A percentile compares a stretch with the other conserved stretches of the same genome.
Evolutionary conservation across 2,113 vertebrate species (phyloP).

Genomic region (Pachycephala philippinensis): DNA sequence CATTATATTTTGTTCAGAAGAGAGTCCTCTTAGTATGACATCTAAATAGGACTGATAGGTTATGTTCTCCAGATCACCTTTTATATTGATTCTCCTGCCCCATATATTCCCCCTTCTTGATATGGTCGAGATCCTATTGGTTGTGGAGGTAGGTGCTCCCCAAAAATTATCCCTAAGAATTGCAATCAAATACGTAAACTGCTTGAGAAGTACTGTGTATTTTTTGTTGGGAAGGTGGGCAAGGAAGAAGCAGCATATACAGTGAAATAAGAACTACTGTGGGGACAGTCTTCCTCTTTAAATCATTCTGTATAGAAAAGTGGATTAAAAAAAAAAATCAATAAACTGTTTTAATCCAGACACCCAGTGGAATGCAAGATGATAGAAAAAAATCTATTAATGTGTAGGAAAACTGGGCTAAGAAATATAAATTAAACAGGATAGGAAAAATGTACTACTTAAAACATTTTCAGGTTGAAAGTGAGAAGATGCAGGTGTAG

Average conservation of each 20-base stretch:
- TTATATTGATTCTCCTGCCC: background rate
- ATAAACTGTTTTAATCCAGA: background rate
- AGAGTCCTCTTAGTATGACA: background rate
- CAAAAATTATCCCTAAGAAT: background rate
- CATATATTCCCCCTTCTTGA: background rate
- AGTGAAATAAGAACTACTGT: background rate
- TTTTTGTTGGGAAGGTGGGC: background rate
- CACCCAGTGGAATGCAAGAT: background rate
- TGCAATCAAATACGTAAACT: background rate
- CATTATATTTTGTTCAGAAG: background rate
- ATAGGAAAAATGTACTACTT: background rate
- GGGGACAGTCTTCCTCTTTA: background rate
- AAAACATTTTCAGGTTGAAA: background rate
- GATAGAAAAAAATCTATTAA: background rate
- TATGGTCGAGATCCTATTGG: background rate
- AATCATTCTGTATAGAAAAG: background rate
- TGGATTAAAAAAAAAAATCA: background rate
- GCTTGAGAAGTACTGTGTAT: background rate
- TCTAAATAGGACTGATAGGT: background rate
- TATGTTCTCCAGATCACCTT: background rate
- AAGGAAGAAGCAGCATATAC: background rate
- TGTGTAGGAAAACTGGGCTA: background rate
- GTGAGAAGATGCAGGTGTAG: background rate
- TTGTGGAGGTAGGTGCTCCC: background rate
- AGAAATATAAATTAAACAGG: background rate